phyloP scores from a whole-genome alignment of 2,797 vertebrate genomes.

The Spinus olivaceus region DNA sequence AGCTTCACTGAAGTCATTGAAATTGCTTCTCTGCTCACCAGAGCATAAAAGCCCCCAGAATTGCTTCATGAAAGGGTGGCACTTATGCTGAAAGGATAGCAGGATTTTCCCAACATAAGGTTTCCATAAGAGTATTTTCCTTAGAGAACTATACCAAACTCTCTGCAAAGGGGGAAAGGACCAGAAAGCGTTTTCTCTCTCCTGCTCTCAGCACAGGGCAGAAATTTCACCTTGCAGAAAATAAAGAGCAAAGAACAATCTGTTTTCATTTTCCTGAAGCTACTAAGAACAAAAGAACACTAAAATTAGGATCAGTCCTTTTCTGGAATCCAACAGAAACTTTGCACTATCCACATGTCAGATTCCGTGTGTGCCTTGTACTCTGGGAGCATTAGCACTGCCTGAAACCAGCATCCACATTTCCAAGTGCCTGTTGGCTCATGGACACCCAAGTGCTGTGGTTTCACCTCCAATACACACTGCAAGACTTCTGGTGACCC shows the following conservation, averaged over 20 bases:
- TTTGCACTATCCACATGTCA: not conserved
- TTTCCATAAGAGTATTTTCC: not conserved
- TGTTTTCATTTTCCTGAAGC: not conserved
- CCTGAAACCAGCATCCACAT: not conserved
- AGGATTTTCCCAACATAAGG: not conserved
- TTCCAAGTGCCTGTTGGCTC: not conserved
- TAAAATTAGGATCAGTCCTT: not conserved
- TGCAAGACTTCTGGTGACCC: not conserved
- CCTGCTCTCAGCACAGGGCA: not conserved
- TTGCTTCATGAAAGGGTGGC: not conserved
- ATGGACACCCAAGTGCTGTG: not conserved
- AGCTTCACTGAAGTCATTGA: not conserved
- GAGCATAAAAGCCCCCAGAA: not conserved
- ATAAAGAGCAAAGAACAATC: not conserved
- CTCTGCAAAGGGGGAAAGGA: not conserved
- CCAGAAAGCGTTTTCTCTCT: not conserved
- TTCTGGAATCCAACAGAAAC: not conserved
- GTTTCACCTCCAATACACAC: not conserved
- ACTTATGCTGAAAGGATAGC: not conserved
- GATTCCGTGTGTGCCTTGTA: rapidly evolving
- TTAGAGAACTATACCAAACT: not conserved
- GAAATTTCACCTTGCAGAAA: not conserved
- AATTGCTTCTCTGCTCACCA: not conserved
- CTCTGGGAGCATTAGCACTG: not conserved
- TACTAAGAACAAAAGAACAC: not conserved